Percentiles rank a stretch among this genome's conserved stretches.
These are phyloP conservation scores for Chymomyza amoena DNA, from an alignment of 2,888 invertebrate genomes.

Conservation along the genomic window DNA sequence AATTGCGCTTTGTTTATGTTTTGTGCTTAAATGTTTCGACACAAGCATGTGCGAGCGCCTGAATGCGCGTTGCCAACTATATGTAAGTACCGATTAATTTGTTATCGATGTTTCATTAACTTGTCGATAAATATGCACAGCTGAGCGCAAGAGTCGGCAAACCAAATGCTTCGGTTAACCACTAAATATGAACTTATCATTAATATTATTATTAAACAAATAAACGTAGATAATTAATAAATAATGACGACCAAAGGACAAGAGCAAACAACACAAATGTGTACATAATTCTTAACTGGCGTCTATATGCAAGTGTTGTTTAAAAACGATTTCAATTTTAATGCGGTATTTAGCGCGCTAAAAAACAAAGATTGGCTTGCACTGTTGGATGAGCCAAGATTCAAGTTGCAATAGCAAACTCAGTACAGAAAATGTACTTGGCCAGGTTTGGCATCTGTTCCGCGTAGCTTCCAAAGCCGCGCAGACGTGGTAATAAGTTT, in stretches of 20 bases:
- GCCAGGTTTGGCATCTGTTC: too few relatives aligned
- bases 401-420: too few relatives aligned
- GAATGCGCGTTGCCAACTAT: not conserved
- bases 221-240: not conserved
- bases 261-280: not conserved
- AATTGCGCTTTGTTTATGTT: not conserved
- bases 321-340: slow-evolving; percentile 36
- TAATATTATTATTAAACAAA: not conserved
- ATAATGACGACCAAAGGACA: not conserved
- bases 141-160: not conserved
- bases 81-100: not conserved
- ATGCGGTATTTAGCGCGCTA: slow-evolving; percentile 33
- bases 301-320: not conserved
- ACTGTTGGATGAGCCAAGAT: not conserved
- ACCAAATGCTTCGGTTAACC: not conserved
- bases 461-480: too few relatives aligned
- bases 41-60: not conserved
- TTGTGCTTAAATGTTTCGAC: not conserved
- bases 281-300: too few relatives aligned
- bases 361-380: slow-evolving; percentile 19
- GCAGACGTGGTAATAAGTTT: too few relatives aligned
- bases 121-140: not conserved
- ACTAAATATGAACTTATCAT: not conserved
- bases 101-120: not conserved
- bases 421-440: too few relatives aligned